These are phyloP conservation scores for Drosophila flavopinicola DNA, from an alignment of 2,888 invertebrate genomes.

Conservation along the genomic window DNA sequence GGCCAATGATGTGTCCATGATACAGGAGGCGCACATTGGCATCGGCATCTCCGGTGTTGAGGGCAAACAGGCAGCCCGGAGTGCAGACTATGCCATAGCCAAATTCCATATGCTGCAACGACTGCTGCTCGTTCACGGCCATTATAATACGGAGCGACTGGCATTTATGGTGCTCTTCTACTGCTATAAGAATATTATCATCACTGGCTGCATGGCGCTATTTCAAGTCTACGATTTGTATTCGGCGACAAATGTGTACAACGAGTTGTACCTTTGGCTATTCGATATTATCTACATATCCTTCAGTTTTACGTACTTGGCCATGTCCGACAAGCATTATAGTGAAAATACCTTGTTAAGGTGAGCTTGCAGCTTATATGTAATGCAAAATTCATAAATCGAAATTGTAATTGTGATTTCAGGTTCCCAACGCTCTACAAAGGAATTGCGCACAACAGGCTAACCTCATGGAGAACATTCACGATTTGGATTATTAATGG, in stretches of 20 bases:
- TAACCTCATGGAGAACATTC: constrained; percentile 87
- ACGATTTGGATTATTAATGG: constrained; percentile 86
- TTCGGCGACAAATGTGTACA: constrained; percentile 88
- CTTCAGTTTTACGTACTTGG: constrained; percentile 89
- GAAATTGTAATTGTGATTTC: constrained; percentile 62
- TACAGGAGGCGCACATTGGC: constrained; percentile 97
- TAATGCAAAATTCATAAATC: neutral
- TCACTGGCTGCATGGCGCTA: constrained; percentile 87
- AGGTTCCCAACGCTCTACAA: constrained; percentile 88
- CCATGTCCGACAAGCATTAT: constrained; percentile 90
- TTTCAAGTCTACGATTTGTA: constrained; percentile 86
- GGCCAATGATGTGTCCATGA: constrained; percentile 99
- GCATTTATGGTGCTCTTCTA: constrained; percentile 91
- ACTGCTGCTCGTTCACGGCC: constrained; percentile 91
- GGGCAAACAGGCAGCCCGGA: constrained; percentile 88
- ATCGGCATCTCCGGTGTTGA: constrained; percentile 90
- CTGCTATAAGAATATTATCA: constrained; percentile 93
- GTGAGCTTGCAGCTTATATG: constrained; percentile 79
- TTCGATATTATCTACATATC: constrained; percentile 91
- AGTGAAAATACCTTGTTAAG: constrained; percentile 85
- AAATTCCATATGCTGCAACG: constrained; percentile 91
- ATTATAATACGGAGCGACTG: constrained; percentile 91
- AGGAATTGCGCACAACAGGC: constrained; percentile 86
- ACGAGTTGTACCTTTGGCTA: constrained; percentile 89
- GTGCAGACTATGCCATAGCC: constrained; percentile 93